Evolutionary conservation across 2,797 vertebrate species (phyloP).

Genomic region (Alauda arvensis): DNA sequence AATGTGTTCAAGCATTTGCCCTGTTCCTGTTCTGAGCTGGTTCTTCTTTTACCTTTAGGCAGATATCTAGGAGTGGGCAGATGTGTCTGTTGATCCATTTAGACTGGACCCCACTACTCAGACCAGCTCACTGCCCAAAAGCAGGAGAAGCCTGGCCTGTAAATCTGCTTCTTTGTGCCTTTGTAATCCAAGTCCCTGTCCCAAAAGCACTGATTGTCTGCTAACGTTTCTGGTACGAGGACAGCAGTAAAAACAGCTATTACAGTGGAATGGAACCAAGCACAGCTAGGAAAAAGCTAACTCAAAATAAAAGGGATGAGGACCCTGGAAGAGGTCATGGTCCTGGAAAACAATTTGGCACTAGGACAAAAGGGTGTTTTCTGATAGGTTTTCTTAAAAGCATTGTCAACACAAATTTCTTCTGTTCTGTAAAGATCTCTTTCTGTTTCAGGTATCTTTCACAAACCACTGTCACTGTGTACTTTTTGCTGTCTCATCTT

Average conservation of each 20-base stretch:
- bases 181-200: neutral
- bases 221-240: neutral
- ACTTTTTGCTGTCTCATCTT: neutral
- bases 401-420: neutral
- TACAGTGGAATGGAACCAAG: neutral
- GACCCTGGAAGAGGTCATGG: neutral
- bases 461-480: neutral
- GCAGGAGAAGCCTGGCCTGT: neutral
- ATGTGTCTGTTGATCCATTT: neutral
- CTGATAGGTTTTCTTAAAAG: conserved; percentile 22
- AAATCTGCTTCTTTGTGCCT: neutral
- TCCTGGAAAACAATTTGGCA: neutral
- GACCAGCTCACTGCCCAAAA: neutral
- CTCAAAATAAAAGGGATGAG: conserved; percentile 38
- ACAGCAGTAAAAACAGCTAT: neutral
- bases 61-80: neutral
- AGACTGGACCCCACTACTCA: neutral
- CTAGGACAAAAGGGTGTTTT: conserved; percentile 9
- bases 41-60: neutral
- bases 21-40: neutral
- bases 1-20: neutral
- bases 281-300: conserved; percentile 1
- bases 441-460: neutral
- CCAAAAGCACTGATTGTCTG: neutral
- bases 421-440: neutral